Conservation (phyloP, 1,140 invertebrate genomes). For the Leptinotarsa defecta region DNA sequence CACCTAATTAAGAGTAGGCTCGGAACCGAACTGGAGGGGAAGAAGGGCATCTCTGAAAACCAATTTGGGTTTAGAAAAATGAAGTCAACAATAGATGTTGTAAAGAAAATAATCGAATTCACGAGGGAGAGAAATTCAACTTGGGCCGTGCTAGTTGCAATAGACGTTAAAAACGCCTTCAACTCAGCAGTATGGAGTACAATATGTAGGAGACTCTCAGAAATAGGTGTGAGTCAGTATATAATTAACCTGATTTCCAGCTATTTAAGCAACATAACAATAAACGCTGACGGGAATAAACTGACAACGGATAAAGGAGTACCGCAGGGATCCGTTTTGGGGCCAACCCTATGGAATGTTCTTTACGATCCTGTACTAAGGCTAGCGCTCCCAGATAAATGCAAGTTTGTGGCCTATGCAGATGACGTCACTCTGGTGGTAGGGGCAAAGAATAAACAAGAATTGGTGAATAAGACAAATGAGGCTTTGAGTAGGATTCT, state of each 20-base stretch:
- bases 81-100: neutral
- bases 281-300: neutral
- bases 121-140: neutral
- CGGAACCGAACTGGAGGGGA: neutral
- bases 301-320: neutral
- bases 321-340: neutral
- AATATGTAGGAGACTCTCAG: neutral
- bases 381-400: neutral
- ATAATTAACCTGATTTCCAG: neutral
- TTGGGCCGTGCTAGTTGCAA: neutral
- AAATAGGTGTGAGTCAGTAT: neutral
- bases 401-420: neutral
- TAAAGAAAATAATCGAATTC: neutral
- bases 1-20: neutral
- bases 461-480: neutral
- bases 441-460: neutral
- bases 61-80: neutral
- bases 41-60: neutral
- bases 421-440: neutral
- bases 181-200: neutral
- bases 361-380: neutral
- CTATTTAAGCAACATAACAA: neutral
- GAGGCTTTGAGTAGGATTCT: neutral
- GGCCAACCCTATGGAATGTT: too few species aligned
- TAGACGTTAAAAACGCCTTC: neutral